Evolutionary conservation across 2,113 vertebrate genomes (phyloP), one percentile per base, ranked within the genome.

Genomic region (Vidua macroura): DNA sequence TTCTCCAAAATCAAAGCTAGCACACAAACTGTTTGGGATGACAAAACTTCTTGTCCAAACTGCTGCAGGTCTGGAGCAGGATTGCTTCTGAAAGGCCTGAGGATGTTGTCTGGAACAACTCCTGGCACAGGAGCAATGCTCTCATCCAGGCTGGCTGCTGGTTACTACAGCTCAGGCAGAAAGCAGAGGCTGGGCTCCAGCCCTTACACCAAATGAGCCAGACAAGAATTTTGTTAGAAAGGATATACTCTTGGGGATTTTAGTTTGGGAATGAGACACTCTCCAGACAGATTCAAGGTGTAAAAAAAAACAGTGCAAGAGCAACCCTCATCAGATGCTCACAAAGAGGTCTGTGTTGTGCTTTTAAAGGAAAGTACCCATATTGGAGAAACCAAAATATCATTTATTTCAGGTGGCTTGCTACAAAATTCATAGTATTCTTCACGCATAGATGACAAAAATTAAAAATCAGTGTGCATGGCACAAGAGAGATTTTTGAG

Each of bases 121-220:
- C 30, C 17, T 33, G n/a, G 86, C 19, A 5, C 59, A 62, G 35
- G 8, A 44, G 60, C 6, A 24, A 72, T 53, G 39, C n/a, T 73
- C 41, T 48, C n/a, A n/a, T 33, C 27, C 13, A 56, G 56, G 46
- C 48, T 80, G 51, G 59, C 44, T 76, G 28, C 28, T 39, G 22
- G 60, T 77, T 11, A 25, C 13, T 66, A 23, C 6, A 59, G 35
- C 49, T 10, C 8, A 10, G n/a, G 15, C 55, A 90, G 33, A 80
- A 91, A 95, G 41, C 87, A 74, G 86, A 97, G 33, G 25, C 48
- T 25, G 44, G 43, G 85, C 59, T 89, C 82, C 63, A 97, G 94
- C 82, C 37, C 90, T 49, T 55, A 64, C 86, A 12, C 39, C 88
- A 59, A 79, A 89, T 77, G 72, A 82, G 44, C 67, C 51, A 5